Evolutionary conservation across 1,140 invertebrate genomes (phyloP).

Genomic region (Chlorops oryzae): DNA sequence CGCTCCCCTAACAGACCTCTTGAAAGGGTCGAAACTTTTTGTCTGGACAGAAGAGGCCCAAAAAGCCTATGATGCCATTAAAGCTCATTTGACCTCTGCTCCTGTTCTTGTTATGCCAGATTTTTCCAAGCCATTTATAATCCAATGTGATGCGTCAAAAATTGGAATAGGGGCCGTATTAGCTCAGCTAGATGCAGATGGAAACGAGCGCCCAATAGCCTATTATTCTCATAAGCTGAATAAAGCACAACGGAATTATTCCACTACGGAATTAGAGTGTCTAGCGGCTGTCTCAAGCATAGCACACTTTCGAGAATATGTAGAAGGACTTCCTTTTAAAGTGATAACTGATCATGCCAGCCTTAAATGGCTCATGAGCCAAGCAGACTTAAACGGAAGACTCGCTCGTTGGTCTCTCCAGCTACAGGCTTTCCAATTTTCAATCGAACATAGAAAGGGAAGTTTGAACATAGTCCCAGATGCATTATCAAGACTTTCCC

Average conservation of each 20-base stretch:
- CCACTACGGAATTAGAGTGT: no score
- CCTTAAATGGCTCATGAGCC: no score
- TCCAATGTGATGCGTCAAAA: constrained; percentile 41
- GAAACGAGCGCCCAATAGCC: constrained; percentile 21
- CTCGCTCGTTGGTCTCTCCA: no score
- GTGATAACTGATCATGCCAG: no score
- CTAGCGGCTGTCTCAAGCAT: no score
- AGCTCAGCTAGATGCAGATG: constrained; percentile 23
- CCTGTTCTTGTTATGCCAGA: constrained; percentile 38
- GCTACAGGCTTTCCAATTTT: no score
- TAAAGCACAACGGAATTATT: no score
- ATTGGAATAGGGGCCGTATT: constrained; percentile 37
- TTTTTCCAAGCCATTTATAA: constrained; percentile 31
- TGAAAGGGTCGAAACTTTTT: not conserved
- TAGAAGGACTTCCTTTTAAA: no score
- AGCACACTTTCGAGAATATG: no score
- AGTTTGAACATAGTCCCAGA: not conserved
- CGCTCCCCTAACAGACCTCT: constrained; percentile 20
- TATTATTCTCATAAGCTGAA: no score
- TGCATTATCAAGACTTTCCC: not conserved
- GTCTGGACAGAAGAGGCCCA: constrained; percentile 21
- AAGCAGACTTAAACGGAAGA: no score
- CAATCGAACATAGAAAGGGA: not conserved
- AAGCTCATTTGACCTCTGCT: constrained; percentile 24
- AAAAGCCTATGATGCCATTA: constrained; percentile 29